Evolutionary conservation across 2,797 vertebrate genomes (phyloP).

Genomic region (Myripristis murdjan): DNA sequence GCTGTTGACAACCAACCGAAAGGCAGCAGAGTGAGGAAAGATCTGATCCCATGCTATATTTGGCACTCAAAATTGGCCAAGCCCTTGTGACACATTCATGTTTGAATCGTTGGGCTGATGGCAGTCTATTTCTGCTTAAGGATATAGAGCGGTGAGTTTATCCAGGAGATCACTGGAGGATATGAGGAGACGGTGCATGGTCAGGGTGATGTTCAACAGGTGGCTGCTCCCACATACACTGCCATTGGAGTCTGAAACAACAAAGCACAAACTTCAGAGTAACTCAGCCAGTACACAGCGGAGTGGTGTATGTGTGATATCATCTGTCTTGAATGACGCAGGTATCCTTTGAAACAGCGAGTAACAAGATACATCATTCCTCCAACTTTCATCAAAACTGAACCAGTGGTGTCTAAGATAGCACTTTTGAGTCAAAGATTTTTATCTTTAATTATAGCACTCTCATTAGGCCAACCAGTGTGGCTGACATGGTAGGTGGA

Average conservation of each 20-base stretch:
- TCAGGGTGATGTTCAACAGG: conserved; percentile 92
- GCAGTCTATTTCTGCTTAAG: conserved; percentile 73
- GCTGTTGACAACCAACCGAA: conserved; percentile 78
- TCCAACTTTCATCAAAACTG: too few relatives aligned
- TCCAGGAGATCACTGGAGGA: conserved; percentile 93
- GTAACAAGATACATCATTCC: too few relatives aligned
- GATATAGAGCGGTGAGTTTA: conserved; percentile 93
- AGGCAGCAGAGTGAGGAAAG: conserved; percentile 42
- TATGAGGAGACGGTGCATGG: conserved; percentile 95
- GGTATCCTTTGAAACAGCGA: too few relatives aligned
- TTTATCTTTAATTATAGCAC: too few relatives aligned
- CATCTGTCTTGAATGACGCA: too few relatives aligned
- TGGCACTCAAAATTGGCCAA: conserved; percentile 23
- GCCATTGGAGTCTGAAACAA: conserved; percentile 91
- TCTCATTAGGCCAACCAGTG: too few relatives aligned
- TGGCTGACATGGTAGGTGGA: too few relatives aligned
- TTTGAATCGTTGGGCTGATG: conserved; percentile 13
- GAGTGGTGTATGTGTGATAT: not conserved
- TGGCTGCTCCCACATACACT: conserved; percentile 90
- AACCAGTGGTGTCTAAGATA: too few relatives aligned
- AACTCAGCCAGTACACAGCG: not conserved
- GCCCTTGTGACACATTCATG: not conserved
- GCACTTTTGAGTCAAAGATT: too few relatives aligned
- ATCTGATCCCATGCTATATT: conserved; percentile 57
- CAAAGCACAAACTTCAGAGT: conserved; percentile 36